A percentile compares a stretch with the other conserved stretches of the same genome.
Evolutionary conservation across 1,140 invertebrate genomes (phyloP).

Genomic region (Brachionus rubens): DNA sequence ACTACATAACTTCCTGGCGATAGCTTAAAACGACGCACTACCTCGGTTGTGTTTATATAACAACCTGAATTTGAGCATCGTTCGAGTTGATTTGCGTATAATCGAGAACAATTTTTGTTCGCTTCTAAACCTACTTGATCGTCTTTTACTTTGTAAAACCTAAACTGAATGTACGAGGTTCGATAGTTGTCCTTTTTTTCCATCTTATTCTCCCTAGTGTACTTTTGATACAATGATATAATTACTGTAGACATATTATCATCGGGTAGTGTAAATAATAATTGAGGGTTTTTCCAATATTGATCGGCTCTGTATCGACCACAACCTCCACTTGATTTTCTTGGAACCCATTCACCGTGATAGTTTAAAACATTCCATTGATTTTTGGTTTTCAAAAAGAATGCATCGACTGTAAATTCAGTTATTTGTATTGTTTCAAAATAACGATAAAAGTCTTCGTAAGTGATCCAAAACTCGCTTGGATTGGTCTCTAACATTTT

Average conservation of each 20-base stretch:
- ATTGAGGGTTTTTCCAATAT: slow-evolving; percentile 40
- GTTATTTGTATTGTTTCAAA: not conserved
- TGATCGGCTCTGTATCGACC: not conserved
- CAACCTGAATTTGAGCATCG: slow-evolving; percentile 52
- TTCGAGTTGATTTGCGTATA: slow-evolving; percentile 15
- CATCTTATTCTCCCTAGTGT: not conserved
- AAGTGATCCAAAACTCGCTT: no score
- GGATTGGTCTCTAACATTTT: no score
- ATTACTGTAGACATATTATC: slow-evolving; percentile 2
- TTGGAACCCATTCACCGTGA: slow-evolving; percentile 35
- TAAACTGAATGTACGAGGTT: not conserved
- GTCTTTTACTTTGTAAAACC: not conserved
- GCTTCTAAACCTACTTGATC: not conserved
- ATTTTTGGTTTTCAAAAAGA: not conserved
- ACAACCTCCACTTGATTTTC: not conserved
- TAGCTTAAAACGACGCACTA: slow-evolving; percentile 56
- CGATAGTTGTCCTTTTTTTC: not conserved
- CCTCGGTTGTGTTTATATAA: slow-evolving; percentile 57
- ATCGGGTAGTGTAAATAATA: not conserved
- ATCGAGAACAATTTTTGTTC: slow-evolving; percentile 13
- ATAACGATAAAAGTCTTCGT: slow-evolving; percentile 25
- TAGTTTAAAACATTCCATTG: not conserved
- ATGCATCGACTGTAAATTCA: slow-evolving; percentile 13
- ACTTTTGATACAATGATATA: not conserved
- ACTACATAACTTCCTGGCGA: slow-evolving; percentile 65